phyloP scores from a whole-genome alignment of 2,888 invertebrate species.

The Ephialtes manifestator region DNA sequence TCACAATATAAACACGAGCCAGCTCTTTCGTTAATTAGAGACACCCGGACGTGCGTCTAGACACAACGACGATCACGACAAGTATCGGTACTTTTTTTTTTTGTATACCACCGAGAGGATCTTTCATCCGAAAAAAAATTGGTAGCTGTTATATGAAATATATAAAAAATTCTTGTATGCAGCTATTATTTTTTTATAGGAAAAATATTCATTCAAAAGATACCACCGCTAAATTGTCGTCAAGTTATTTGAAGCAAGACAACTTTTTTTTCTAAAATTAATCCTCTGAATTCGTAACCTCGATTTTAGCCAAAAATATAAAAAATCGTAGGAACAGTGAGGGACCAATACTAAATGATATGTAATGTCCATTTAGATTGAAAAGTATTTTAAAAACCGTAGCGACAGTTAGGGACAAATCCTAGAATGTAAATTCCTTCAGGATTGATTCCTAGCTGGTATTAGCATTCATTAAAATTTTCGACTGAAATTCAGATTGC shows the following conservation, averaged over 20 bases:
- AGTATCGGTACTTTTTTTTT: conserved; percentile 46
- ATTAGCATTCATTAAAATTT: too few relatives aligned
- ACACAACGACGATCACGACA: conserved; percentile 62
- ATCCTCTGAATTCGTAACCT: neutral
- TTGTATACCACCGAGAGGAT: conserved; percentile 43
- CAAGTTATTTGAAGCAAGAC: neutral
- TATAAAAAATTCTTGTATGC: neutral
- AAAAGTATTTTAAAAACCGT: too few relatives aligned
- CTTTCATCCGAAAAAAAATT: neutral
- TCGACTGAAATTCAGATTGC: too few relatives aligned
- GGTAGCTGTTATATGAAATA: neutral
- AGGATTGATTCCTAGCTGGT: too few relatives aligned
- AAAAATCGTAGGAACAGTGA: neutral
- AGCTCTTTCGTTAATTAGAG: conserved; percentile 70
- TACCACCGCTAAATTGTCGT: neutral
- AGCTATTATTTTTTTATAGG: neutral
- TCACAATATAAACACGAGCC: conserved; percentile 63
- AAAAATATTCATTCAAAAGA: neutral
- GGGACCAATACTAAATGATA: neutral
- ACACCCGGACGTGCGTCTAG: conserved; percentile 58
- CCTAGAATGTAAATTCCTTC: too few relatives aligned
- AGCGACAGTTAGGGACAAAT: too few relatives aligned
- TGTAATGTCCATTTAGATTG: neutral
- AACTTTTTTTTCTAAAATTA: neutral
- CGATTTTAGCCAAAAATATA: neutral